Evolutionary conservation across 2,797 vertebrate species (phyloP).

Genomic region (Knipowitschia caucasica): DNA sequence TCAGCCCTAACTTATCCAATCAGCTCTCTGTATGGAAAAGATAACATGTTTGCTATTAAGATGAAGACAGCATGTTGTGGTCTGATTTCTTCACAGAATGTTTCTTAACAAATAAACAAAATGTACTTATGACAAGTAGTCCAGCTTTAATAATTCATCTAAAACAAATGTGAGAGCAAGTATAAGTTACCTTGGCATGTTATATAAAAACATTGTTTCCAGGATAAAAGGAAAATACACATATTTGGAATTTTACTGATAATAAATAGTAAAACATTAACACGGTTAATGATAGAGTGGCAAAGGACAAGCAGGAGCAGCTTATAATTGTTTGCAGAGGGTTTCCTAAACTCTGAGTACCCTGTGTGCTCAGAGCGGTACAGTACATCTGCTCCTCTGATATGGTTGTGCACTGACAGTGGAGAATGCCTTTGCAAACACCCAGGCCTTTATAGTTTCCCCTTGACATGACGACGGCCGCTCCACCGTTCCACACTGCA

Average conservation of each 20-base stretch:
- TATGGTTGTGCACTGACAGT: slow-evolving; percentile 67
- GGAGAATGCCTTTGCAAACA: slow-evolving; percentile 66
- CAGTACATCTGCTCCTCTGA: slow-evolving; percentile 68
- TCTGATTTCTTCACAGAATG: too few species aligned
- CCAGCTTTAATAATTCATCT: too few species aligned
- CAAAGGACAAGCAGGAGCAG: slow-evolving; percentile 77
- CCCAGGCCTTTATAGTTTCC: slow-evolving; percentile 65
- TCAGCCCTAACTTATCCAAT: too few species aligned
- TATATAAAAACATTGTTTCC: too few species aligned
- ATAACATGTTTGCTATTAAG: too few species aligned
- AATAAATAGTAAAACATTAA: slow-evolving; percentile 34
- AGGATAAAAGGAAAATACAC: slow-evolving; percentile 6
- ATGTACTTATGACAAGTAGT: too few species aligned
- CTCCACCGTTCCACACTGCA: slow-evolving; percentile 23
- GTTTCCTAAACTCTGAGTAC: slow-evolving; percentile 79
- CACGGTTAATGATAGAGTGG: slow-evolving; percentile 86
- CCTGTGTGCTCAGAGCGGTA: slow-evolving; percentile 40
- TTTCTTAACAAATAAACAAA: too few species aligned
- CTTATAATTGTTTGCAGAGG: slow-evolving; percentile 83
- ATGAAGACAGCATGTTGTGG: too few species aligned
- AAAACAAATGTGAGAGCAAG: too few species aligned
- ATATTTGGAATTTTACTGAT: too few species aligned
- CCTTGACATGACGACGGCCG: slow-evolving; percentile 52
- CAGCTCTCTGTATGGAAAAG: too few species aligned
- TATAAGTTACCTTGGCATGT: too few species aligned